Evolutionary conservation across 2,888 invertebrate species (phyloP).

Genomic region (Noctua pronuba): DNA sequence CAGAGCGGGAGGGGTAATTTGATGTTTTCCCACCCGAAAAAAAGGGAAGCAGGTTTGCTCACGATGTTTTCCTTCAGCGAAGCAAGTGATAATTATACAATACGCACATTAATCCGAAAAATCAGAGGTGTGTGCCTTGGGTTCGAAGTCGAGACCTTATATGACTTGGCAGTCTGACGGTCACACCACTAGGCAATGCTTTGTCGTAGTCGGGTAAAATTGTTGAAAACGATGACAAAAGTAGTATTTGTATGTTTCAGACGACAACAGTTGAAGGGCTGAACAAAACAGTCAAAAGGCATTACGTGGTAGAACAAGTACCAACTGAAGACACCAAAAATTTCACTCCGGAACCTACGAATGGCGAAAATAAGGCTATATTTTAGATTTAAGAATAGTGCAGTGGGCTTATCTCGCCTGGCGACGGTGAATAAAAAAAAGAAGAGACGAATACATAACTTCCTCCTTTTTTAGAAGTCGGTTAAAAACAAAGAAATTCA

Average conservation of each 20-base stretch:
- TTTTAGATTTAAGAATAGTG: not conserved
- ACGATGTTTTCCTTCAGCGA: no score
- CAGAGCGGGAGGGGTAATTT: no score
- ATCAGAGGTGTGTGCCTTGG: no score
- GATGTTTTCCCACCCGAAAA: no score
- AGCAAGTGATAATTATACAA: no score
- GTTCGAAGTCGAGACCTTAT: no score
- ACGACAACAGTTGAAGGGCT: slow-evolving; percentile 81
- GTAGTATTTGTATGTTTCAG: slow-evolving; percentile 68
- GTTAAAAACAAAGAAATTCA: no score
- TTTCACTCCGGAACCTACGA: not conserved
- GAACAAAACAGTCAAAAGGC: slow-evolving; percentile 75
- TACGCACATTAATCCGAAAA: no score
- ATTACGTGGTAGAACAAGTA: slow-evolving; percentile 73
- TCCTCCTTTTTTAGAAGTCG: not conserved
- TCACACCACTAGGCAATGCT: no score
- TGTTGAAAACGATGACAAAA: not conserved
- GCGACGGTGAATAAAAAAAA: not conserved
- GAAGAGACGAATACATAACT: not conserved
- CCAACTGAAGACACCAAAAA: not conserved
- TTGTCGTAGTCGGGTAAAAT: not conserved
- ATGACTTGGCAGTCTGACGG: no score
- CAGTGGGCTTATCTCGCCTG: not conserved
- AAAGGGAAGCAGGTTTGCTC: no score
- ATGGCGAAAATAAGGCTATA: not conserved